Evolutionary conservation across 2,113 vertebrate species (phyloP), one percentile per base, ranked within the genome.

Genomic region (Gadus chalcogrammus): DNA sequence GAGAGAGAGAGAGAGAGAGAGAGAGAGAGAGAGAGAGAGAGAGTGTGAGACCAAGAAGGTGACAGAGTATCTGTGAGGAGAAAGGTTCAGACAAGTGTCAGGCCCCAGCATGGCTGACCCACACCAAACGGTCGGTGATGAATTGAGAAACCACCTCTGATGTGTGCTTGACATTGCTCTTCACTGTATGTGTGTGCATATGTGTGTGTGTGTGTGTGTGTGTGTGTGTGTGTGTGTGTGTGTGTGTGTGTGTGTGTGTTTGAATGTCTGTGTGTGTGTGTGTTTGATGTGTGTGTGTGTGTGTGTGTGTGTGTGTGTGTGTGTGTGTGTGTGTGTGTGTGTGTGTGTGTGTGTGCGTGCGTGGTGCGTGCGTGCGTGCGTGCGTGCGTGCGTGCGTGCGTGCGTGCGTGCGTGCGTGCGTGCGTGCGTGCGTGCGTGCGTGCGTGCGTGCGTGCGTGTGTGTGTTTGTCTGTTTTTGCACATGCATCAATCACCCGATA

Each of bases 391-490:
- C 48, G 38, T 65, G 35, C 48, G 64, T 65, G 64, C 13, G n/a
- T 65, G 64, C 48, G 64, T 65, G 64, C 42, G 64, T 42, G 64
- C 48, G 64, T 65, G 64, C 52, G 42, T 53, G 35, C 52, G 38
- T 42, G 38, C 9, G 38, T 11, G 42, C 12, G 42, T 11, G 42
- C 12, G 42, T 11, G 42, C 12, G 42, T 48, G 42, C 12, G 42
- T 13, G 7, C 12, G 42, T 11, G 2, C 12, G 42, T 11, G 42
- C 13, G 9, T 48, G 42, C 13, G 42, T 48, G 42, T 48, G 42
- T 48, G 42, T 48, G 42, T 48, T 7, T 48, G 42, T 9, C 8
- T 48, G 42, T 48, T 9, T 48, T 6, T 48, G 42, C 42, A 48
- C 8, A 48, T 13, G 42, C 42, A 48, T 48, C 42, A 48, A 48